Conservation (phyloP, 2,888 invertebrate genomes). For the Megaustenia siamemsis region DNA sequence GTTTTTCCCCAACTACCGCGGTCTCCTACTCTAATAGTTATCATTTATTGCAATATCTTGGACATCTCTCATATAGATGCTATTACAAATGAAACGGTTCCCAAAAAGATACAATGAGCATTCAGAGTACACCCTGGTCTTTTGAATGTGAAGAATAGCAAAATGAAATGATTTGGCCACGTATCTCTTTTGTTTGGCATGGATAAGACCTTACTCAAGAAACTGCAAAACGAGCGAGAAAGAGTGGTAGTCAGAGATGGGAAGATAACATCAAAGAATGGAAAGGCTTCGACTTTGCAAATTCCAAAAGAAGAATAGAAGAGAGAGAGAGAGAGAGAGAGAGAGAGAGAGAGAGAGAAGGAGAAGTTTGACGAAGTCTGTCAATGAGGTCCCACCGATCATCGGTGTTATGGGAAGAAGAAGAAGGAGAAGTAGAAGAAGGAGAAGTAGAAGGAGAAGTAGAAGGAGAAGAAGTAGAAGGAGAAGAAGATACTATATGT, state of each 20-base stretch:
- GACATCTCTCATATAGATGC: not conserved
- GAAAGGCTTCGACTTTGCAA: too few species aligned
- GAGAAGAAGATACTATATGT: not conserved
- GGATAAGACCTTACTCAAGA: not conserved
- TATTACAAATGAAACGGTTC: not conserved
- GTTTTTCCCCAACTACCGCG: too few species aligned
- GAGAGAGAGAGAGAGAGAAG: constrained; percentile 9
- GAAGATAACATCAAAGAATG: too few species aligned
- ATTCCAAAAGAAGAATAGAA: too few species aligned
- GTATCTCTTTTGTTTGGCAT: not conserved
- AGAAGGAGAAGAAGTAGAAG: constrained; percentile 5
- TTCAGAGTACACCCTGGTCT: not conserved
- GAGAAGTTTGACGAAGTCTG: too few species aligned
- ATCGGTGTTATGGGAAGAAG: too few species aligned
- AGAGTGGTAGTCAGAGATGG: too few species aligned
- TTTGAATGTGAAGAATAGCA: not conserved
- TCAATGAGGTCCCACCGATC: too few species aligned
- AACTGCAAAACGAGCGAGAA: not conserved
- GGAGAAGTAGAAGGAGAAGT: not conserved
- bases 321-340: too few species aligned
- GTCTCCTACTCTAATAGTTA: too few species aligned
- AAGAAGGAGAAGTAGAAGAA: constrained; percentile 5
- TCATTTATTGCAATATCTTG: not conserved
- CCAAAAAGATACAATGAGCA: too few species aligned
- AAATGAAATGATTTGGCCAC: too few species aligned